Evolutionary conservation across 64 coral and sea anemone species (phyloP).

Genomic region (Stylophora pistillata): DNA sequence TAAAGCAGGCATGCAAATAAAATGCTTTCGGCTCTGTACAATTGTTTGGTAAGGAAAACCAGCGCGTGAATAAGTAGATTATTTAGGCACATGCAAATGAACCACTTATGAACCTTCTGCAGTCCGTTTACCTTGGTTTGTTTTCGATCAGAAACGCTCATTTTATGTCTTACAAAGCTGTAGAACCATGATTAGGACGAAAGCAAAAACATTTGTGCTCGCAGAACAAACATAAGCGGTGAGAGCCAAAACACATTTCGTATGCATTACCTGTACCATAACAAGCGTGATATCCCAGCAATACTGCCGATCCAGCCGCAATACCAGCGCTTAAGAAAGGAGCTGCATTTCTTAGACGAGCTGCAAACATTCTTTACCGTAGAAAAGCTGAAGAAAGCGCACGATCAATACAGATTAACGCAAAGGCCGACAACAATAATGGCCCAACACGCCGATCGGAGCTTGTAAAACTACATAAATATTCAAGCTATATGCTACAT

Average conservation of each 20-base stretch:
- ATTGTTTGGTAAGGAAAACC: background rate
- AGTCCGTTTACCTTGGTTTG: background rate
- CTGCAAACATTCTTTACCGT: background rate
- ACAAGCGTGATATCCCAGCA: background rate
- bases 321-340: background rate
- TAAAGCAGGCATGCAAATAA: too few relatives aligned
- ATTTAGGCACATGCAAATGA: conserved; percentile 11
- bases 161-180: background rate
- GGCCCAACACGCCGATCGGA: background rate
- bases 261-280: background rate
- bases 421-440: background rate
- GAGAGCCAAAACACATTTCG: background rate
- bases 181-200: background rate
- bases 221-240: too few relatives aligned
- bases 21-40: background rate
- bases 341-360: background rate
- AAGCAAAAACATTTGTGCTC: background rate
- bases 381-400: background rate
- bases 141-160: background rate
- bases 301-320: background rate
- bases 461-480: background rate
- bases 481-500: background rate
- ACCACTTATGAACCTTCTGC: background rate
- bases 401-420: background rate
- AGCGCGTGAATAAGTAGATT: background rate